phyloP scores from a whole-genome alignment of 2,113 vertebrate genomes.

The Channa maculata region DNA sequence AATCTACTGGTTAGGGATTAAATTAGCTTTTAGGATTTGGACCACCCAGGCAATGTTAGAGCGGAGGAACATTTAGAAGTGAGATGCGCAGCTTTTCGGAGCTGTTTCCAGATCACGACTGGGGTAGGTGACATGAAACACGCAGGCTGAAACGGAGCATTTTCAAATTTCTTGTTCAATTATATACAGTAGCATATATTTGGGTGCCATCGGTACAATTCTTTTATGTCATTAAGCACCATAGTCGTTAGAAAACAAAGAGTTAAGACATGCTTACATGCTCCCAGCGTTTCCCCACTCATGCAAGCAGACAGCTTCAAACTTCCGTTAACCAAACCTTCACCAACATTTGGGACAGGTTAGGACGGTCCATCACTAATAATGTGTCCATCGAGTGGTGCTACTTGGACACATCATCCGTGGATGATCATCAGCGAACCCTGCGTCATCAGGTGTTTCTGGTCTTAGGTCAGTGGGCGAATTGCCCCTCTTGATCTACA shows the following conservation, averaged over 20 bases:
- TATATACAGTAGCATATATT: background rate
- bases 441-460: too few relatives aligned
- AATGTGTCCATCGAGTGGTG: too few relatives aligned
- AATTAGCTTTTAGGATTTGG: constrained; percentile 49
- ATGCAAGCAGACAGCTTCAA: too few relatives aligned
- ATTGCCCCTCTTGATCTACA: too few relatives aligned
- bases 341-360: too few relatives aligned
- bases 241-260: background rate
- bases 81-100: constrained; percentile 25
- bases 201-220: background rate
- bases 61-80: constrained; percentile 40
- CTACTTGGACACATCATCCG: too few relatives aligned
- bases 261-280: too few relatives aligned
- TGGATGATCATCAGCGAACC: too few relatives aligned
- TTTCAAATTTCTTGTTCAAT: background rate
- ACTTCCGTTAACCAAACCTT: too few relatives aligned
- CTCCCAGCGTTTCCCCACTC: too few relatives aligned
- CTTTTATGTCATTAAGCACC: background rate
- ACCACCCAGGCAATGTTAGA: constrained; percentile 56
- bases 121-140: background rate
- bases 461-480: too few relatives aligned
- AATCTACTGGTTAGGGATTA: constrained; percentile 42
- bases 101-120: constrained; percentile 30
- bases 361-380: too few relatives aligned
- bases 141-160: background rate